Percentiles rank a stretch among this genome's conserved stretches.
phyloP scores from a whole-genome alignment of 2,113 vertebrate species.

The Sakesphorus luctuosus region DNA sequence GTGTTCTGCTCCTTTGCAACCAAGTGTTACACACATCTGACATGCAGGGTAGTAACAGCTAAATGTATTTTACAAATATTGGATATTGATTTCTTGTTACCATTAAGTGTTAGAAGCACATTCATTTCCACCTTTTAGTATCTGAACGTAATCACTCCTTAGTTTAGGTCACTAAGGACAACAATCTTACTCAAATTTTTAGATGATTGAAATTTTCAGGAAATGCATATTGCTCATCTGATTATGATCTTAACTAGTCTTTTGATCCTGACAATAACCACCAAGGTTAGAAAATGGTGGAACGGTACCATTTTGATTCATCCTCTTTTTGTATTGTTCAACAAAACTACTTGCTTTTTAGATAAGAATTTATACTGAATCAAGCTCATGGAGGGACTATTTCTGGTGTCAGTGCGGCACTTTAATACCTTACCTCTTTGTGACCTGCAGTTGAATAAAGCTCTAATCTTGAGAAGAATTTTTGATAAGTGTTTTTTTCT shows the following conservation, averaged over 20 bases:
- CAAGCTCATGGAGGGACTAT: background rate
- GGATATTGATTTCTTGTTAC: background rate
- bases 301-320: background rate
- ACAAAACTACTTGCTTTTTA: background rate
- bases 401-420: background rate
- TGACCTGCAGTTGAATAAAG: slow-evolving; percentile 32
- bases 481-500: slow-evolving; percentile 31
- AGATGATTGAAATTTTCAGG: background rate
- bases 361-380: background rate
- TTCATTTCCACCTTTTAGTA: background rate
- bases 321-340: background rate
- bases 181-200: background rate
- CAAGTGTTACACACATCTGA: background rate
- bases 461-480: slow-evolving; percentile 59
- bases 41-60: background rate
- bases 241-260: background rate
- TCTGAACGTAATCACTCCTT: background rate
- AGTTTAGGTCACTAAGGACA: background rate
- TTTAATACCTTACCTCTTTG: background rate
- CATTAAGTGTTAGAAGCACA: background rate
- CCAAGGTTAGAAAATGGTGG: background rate
- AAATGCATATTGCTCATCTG: background rate
- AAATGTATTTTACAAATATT: background rate
- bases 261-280: background rate
- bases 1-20: background rate